Evolutionary conservation across 2,888 invertebrate genomes (phyloP).

Genomic region (Cyaniris semiargus): DNA sequence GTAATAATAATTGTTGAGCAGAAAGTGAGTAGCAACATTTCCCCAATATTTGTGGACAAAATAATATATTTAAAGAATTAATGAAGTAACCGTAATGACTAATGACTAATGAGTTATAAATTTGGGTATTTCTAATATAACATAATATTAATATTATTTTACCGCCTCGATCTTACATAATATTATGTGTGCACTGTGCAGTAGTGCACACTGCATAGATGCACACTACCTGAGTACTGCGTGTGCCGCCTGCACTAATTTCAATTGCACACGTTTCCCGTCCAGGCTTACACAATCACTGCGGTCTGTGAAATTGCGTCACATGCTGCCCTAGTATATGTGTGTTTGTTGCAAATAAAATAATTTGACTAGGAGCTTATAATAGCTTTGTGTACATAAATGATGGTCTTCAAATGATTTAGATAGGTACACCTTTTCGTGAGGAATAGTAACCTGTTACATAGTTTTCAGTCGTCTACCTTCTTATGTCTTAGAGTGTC

Average conservation of each 20-base stretch:
- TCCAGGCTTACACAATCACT: neutral
- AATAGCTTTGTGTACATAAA: conserved; percentile 23
- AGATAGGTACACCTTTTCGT: conserved; percentile 59
- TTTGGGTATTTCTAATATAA: neutral
- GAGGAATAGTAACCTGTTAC: conserved; percentile 73
- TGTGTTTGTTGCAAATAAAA: conserved; percentile 26
- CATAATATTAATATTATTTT: too few relatives aligned
- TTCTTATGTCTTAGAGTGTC: conserved; percentile 34
- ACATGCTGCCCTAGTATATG: conserved; percentile 21
- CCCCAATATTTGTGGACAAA: neutral
- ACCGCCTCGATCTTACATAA: too few relatives aligned
- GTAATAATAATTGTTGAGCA: too few relatives aligned
- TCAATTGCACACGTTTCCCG: neutral
- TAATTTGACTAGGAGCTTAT: conserved; percentile 31
- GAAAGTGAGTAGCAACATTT: too few relatives aligned
- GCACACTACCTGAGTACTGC: neutral
- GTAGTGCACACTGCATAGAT: neutral
- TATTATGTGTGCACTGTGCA: neutral
- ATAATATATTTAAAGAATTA: neutral
- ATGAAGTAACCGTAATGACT: too few relatives aligned
- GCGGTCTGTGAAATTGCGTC: neutral
- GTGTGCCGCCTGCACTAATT: neutral
- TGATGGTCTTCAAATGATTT: neutral
- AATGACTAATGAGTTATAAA: too few relatives aligned
- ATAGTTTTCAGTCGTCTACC: conserved; percentile 50